Conservation (phyloP, 2,797 vertebrate genomes). For the Macroramphosus scolopax region DNA sequence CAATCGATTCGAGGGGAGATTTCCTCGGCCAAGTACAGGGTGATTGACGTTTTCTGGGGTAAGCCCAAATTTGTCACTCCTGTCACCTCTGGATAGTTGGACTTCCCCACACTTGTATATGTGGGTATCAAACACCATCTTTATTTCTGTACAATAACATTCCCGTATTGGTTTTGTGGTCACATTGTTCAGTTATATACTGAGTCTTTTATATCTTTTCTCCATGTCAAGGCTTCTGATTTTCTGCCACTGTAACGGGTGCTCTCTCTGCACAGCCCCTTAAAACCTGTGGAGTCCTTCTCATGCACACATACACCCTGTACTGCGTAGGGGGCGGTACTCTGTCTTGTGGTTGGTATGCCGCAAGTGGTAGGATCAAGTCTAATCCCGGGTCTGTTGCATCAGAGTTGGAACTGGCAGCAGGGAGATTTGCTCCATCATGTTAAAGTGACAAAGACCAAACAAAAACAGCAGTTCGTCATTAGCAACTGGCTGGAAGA, state of each 20-base stretch:
- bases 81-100: conserved; percentile 57
- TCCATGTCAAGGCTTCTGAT: conserved; percentile 16
- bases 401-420: conserved; percentile 46
- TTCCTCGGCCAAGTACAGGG: conserved; percentile 59
- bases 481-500: conserved; percentile 30
- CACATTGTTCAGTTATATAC: conserved; percentile 7
- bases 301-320: not conserved
- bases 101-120: conserved; percentile 35
- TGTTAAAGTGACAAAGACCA: conserved; percentile 44
- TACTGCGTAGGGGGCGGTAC: conserved; percentile 12
- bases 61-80: conserved; percentile 71
- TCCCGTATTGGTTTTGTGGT: conserved; percentile 37
- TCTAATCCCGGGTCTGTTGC: conserved; percentile 51
- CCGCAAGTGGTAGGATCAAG: conserved; percentile 46
- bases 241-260: conserved; percentile 18
- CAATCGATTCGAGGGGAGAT: conserved; percentile 70
- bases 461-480: conserved; percentile 46
- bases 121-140: conserved; percentile 27
- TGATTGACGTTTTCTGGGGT: conserved; percentile 74
- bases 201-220: conserved; percentile 17
- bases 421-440: conserved; percentile 41
- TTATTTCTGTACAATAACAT: conserved; percentile 17
- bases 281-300: too few species aligned
- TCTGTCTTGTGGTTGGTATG: conserved; percentile 32
- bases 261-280: conserved; percentile 11